These are phyloP conservation scores for Petrocephalus schoutedeni DNA, from an alignment of 2,797 vertebrate genomes.

Conservation along the genomic window DNA sequence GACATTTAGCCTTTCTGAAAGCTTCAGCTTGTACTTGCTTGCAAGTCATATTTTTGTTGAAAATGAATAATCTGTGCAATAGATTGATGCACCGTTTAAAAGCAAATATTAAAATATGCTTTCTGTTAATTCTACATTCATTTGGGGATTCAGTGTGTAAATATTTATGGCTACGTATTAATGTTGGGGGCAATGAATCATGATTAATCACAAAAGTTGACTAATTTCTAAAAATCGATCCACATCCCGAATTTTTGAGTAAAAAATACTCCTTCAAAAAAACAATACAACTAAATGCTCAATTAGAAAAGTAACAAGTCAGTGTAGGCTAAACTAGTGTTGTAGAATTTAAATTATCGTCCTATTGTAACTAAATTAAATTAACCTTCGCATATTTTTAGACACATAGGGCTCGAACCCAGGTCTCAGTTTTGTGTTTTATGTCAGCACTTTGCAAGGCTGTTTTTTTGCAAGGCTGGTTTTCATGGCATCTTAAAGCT, in stretches of 20 bases:
- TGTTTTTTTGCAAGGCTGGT: background rate
- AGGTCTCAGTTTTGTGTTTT: background rate
- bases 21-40: background rate
- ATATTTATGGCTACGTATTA: background rate
- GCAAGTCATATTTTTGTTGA: background rate
- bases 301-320: background rate
- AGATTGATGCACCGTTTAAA: background rate
- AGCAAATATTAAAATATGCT: background rate
- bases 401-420: background rate
- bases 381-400: background rate
- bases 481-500: background rate
- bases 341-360: background rate
- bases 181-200: background rate
- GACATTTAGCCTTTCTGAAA: background rate
- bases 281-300: background rate
- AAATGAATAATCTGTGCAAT: background rate
- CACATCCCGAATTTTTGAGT: background rate
- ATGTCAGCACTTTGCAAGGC: background rate
- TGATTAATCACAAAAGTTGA: background rate
- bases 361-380: background rate
- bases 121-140: background rate
- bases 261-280: background rate
- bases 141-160: background rate
- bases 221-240: background rate
- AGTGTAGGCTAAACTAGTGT: background rate